These are phyloP conservation scores for Moxostoma hubbsi DNA, from an alignment of 2,797 vertebrate genomes.

Conservation along the genomic window DNA sequence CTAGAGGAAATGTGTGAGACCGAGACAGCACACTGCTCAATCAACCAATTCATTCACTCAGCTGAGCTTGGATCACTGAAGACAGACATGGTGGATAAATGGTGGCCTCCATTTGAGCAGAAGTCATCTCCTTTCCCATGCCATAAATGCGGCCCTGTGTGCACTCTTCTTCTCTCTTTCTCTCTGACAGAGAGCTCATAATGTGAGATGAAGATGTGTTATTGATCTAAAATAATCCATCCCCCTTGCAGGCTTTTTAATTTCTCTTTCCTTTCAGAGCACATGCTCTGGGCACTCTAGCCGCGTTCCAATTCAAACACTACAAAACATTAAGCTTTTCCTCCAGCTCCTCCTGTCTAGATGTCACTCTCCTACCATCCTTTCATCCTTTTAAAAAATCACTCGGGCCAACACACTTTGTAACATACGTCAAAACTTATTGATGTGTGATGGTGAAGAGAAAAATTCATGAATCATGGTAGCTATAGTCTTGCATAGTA, in stretches of 20 bases:
- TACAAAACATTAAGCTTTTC: slow-evolving; percentile 7
- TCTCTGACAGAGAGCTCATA: slow-evolving; percentile 48
- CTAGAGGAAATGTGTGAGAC: slow-evolving; percentile 11
- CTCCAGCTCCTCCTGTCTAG: slow-evolving; percentile 19
- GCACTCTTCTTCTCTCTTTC: neutral
- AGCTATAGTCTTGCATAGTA: neutral
- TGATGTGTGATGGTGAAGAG: neutral
- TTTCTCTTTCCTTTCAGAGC: slow-evolving; percentile 39
- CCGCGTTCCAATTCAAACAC: slow-evolving; percentile 46
- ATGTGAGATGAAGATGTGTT: slow-evolving; percentile 29
- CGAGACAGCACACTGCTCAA: slow-evolving; percentile 18
- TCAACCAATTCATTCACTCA: slow-evolving; percentile 31
- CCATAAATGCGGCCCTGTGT: slow-evolving; percentile 30
- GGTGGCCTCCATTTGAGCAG: slow-evolving; percentile 41
- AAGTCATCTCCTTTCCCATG: slow-evolving; percentile 49
- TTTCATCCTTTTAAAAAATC: slow-evolving; percentile 1
- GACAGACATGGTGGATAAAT: slow-evolving; percentile 24
- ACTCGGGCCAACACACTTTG: neutral
- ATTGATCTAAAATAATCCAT: slow-evolving; percentile 41
- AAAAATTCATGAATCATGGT: neutral
- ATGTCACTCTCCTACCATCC: slow-evolving; percentile 23
- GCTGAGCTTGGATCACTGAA: slow-evolving; percentile 23
- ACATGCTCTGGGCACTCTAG: slow-evolving; percentile 10
- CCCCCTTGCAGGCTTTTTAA: slow-evolving; percentile 44
- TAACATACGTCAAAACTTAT: neutral